Conservation (phyloP, 2,797 vertebrate species). For the Lepidocolaptes lacrymiger region DNA sequence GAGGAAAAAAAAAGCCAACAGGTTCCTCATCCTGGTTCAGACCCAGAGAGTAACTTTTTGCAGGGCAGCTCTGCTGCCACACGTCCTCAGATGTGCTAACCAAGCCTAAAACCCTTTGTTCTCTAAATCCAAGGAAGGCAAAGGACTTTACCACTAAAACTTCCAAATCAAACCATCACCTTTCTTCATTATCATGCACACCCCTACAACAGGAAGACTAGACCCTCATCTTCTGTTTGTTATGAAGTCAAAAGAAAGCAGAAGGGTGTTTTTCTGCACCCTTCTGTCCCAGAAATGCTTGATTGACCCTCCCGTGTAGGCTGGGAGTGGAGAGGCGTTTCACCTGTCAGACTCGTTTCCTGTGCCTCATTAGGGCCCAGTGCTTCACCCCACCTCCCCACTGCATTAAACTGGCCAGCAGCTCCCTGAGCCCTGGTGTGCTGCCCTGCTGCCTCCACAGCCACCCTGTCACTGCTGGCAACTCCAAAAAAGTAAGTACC, state of each 20-base stretch:
- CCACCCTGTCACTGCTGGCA: not conserved
- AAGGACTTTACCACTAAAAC: not conserved
- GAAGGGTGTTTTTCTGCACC: not conserved
- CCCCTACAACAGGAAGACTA: not conserved
- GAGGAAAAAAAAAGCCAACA: not conserved
- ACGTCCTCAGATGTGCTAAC: accelerated
- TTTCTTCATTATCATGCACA: not conserved
- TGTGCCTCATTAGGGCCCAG: not conserved
- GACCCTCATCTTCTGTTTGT: not conserved
- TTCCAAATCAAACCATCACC: not conserved
- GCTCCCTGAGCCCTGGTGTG: not conserved
- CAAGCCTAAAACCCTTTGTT: not conserved
- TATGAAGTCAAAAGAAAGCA: not conserved
- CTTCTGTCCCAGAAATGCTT: constrained; percentile 5
- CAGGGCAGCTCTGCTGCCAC: not conserved
- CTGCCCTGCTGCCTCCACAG: not conserved
- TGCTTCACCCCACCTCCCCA: not conserved
- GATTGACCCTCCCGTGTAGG: not conserved
- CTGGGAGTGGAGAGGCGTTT: constrained; percentile 15
- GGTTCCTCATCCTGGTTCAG: not conserved
- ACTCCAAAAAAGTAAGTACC: not conserved
- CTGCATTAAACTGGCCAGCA: not conserved
- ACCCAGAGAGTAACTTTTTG: not conserved
- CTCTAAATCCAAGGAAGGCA: not conserved
- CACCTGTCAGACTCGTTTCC: not conserved